A percentile compares a stretch with the other conserved stretches of the same genome.
Evolutionary conservation across 1,140 invertebrate genomes (phyloP).

Genomic region (Lordiphosa mommai): DNA sequence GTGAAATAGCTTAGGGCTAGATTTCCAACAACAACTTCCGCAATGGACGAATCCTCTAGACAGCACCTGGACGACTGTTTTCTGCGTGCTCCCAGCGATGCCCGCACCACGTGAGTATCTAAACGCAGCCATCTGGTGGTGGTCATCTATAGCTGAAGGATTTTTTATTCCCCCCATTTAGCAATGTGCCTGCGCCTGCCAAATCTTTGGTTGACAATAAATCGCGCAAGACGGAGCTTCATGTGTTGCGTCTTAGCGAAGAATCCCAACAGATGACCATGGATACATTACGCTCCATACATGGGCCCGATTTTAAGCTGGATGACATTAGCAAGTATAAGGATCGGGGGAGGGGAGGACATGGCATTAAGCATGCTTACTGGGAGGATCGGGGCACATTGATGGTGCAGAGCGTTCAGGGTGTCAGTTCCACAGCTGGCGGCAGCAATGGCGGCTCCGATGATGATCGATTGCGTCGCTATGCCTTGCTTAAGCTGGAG

Average conservation of each 20-base stretch:
- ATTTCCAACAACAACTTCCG: neutral
- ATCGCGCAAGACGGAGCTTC: slow-evolving; percentile 85
- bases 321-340: slow-evolving; percentile 82
- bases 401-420: slow-evolving; percentile 85
- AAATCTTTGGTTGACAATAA: slow-evolving; percentile 66
- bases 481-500: slow-evolving; percentile 86
- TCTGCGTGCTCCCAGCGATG: slow-evolving; percentile 81
- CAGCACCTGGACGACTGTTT: slow-evolving; percentile 82
- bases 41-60: slow-evolving; percentile 78
- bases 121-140: neutral
- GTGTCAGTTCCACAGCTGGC: slow-evolving; percentile 82
- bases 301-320: slow-evolving; percentile 84
- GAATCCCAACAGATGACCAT: slow-evolving; percentile 85
- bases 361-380: slow-evolving; percentile 84
- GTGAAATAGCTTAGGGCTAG: neutral
- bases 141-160: neutral
- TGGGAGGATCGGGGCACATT: slow-evolving; percentile 87
- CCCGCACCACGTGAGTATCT: slow-evolving; percentile 81
- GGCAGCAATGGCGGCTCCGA: slow-evolving; percentile 24
- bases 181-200: slow-evolving; percentile 49
- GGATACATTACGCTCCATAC: slow-evolving; percentile 85
- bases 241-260: slow-evolving; percentile 84
- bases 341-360: slow-evolving; percentile 84
- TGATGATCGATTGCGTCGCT: slow-evolving; percentile 82
- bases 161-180: slow-evolving; percentile 4